Conservation (phyloP, 2,113 vertebrate species). For the Puntigrus tetrazona region DNA sequence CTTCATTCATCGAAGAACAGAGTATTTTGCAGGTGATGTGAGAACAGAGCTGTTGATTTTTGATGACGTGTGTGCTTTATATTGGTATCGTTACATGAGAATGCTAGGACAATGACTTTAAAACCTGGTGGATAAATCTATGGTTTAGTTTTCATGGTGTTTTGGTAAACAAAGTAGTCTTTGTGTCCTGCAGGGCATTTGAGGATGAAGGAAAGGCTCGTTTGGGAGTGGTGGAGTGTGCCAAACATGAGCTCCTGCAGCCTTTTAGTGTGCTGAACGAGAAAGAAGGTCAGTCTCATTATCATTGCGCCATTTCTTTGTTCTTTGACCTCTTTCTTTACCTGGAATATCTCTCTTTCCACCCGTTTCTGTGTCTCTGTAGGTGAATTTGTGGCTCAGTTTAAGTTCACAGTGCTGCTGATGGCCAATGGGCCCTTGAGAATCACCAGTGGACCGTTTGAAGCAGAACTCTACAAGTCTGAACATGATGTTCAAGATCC, state of each 20-base stretch:
- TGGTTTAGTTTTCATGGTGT: not conserved
- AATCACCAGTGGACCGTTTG: conserved; percentile 92
- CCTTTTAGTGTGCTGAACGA: conserved; percentile 96
- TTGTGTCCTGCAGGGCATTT: conserved; percentile 80
- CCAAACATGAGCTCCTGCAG: conserved; percentile 95
- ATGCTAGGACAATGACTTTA: not conserved
- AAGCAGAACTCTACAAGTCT: conserved; percentile 91
- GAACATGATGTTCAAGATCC: conserved; percentile 91
- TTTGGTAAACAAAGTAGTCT: not conserved
- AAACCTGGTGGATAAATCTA: not conserved
- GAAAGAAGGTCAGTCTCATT: conserved; percentile 86
- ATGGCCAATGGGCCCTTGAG: conserved; percentile 97
- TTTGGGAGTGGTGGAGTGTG: conserved; percentile 94
- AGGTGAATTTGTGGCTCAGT: conserved; percentile 96
- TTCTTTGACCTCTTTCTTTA: not conserved
- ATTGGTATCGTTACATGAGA: not conserved
- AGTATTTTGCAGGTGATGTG: not conserved
- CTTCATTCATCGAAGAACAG: too few relatives aligned
- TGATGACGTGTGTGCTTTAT: not conserved
- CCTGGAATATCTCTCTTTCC: not conserved
- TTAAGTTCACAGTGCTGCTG: conserved; percentile 97
- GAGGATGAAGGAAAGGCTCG: conserved; percentile 95
- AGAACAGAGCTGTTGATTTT: not conserved
- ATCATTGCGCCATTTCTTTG: too few relatives aligned
- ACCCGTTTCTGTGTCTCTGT: conserved; percentile 24